phyloP scores from a whole-genome alignment of 2,888 invertebrate genomes.

The Tetropium fuscum region DNA sequence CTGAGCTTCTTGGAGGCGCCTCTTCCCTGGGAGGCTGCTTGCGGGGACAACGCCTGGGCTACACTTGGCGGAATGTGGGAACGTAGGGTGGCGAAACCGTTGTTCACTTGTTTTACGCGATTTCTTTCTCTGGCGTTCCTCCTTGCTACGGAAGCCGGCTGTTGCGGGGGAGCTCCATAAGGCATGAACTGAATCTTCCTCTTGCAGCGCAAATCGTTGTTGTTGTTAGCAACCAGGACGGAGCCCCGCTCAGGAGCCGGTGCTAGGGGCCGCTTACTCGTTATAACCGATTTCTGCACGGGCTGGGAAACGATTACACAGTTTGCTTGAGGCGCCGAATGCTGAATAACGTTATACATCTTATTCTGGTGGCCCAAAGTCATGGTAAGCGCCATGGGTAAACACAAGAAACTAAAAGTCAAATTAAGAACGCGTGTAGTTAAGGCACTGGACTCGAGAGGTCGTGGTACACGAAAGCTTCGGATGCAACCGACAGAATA shows the following conservation, averaged over 20 bases:
- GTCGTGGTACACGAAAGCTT: conserved; percentile 38
- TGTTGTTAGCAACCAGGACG: conserved; percentile 57
- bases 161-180: conserved; percentile 74
- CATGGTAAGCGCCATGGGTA: conserved; percentile 60
- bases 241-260: conserved; percentile 71
- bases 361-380: conserved; percentile 66
- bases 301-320: conserved; percentile 72
- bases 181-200: conserved; percentile 83
- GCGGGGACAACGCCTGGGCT: conserved; percentile 72
- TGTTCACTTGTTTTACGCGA: conserved; percentile 94
- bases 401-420: conserved; percentile 10
- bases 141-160: conserved; percentile 87
- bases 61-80: conserved; percentile 89
- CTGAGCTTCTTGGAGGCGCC: conserved; percentile 86
- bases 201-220: conserved; percentile 77
- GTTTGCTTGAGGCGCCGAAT: conserved; percentile 68
- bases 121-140: conserved; percentile 95
- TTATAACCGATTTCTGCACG: conserved; percentile 68
- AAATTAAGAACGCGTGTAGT: conserved; percentile 40
- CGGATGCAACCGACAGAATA: conserved; percentile 70
- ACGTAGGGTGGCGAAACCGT: conserved; percentile 90
- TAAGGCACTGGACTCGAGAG: conserved; percentile 23
- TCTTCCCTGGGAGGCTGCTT: conserved; percentile 67
- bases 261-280: conserved; percentile 71
- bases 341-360: conserved; percentile 65